phyloP scores from a whole-genome alignment of 2,888 invertebrate genomes.

The Dinocampus coccinellae region DNA sequence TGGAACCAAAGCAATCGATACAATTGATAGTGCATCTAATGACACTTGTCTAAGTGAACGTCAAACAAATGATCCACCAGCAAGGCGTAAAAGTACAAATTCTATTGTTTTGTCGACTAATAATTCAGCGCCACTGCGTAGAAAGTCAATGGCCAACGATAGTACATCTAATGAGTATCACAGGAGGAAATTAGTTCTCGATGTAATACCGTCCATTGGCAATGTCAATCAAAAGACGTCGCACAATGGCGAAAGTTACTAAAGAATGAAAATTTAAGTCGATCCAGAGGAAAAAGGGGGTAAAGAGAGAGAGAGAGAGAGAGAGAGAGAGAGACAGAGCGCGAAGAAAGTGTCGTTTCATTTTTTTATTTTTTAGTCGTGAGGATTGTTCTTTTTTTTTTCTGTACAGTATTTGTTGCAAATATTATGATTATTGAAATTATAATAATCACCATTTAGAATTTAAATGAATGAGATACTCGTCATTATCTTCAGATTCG shows the following conservation, averaged over 20 bases:
- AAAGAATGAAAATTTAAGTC: constrained; percentile 25
- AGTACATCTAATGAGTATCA: constrained; percentile 54
- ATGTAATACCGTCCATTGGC: constrained; percentile 51
- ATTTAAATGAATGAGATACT: constrained; percentile 26
- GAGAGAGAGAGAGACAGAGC: not conserved
- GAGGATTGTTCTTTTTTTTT: constrained; percentile 51
- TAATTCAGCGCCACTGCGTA: constrained; percentile 66
- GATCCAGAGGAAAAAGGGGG: not conserved
- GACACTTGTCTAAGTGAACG: constrained; percentile 39
- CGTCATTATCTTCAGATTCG: constrained; percentile 29
- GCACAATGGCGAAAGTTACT: constrained; percentile 53
- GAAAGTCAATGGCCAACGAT: constrained; percentile 71
- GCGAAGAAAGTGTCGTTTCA: constrained; percentile 6
- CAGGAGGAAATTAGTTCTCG: constrained; percentile 60
- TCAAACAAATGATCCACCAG: constrained; percentile 49
- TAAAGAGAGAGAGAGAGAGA: not conserved
- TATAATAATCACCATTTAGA: constrained; percentile 20
- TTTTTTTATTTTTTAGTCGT: constrained; percentile 38
- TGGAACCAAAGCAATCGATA: constrained; percentile 40
- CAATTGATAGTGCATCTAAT: constrained; percentile 43
- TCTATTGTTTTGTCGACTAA: constrained; percentile 48
- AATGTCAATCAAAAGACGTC: constrained; percentile 53
- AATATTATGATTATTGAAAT: constrained; percentile 53
- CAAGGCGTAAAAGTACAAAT: constrained; percentile 63
- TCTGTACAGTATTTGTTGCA: constrained; percentile 65